Conservation (phyloP, 2,888 invertebrate genomes). For the Fragum sueziense region DNA sequence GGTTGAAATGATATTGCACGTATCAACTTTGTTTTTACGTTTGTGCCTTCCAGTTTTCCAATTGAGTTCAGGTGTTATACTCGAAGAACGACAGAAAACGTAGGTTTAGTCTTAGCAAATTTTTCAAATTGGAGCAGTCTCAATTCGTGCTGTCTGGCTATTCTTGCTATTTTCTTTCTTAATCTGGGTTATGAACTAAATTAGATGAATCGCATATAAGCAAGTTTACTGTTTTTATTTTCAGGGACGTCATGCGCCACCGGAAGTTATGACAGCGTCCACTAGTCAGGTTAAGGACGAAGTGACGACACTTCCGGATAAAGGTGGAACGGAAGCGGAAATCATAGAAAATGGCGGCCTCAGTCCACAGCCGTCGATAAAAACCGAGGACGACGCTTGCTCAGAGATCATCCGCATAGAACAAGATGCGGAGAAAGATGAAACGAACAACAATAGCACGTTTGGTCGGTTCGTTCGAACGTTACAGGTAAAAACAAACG, state of each 20-base stretch:
- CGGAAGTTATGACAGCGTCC: conserved; percentile 61
- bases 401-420: conserved; percentile 79
- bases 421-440: conserved; percentile 68
- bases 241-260: conserved; percentile 10
- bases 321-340: conserved; percentile 66
- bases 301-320: conserved; percentile 23
- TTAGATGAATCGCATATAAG: too few relatives aligned
- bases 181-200: too few relatives aligned
- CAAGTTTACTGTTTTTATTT: not conserved
- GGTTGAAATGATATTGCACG: too few relatives aligned
- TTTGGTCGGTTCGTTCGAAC: conserved; percentile 74
- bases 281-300: conserved; percentile 60
- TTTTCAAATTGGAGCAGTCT: too few relatives aligned
- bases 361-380: conserved; percentile 72
- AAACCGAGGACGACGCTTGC: conserved; percentile 75
- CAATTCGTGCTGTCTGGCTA: too few relatives aligned
- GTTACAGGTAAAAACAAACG: conserved; percentile 70
- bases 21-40: too few relatives aligned
- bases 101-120: too few relatives aligned
- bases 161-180: too few relatives aligned
- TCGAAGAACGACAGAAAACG: too few relatives aligned
- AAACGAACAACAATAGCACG: conserved; percentile 59
- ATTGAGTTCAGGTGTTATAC: too few relatives aligned
- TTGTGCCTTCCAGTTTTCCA: too few relatives aligned
- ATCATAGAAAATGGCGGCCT: conserved; percentile 77